These are phyloP conservation scores for Salpingus planirostris DNA, from an alignment of 2,888 invertebrate genomes.

Conservation along the genomic window DNA sequence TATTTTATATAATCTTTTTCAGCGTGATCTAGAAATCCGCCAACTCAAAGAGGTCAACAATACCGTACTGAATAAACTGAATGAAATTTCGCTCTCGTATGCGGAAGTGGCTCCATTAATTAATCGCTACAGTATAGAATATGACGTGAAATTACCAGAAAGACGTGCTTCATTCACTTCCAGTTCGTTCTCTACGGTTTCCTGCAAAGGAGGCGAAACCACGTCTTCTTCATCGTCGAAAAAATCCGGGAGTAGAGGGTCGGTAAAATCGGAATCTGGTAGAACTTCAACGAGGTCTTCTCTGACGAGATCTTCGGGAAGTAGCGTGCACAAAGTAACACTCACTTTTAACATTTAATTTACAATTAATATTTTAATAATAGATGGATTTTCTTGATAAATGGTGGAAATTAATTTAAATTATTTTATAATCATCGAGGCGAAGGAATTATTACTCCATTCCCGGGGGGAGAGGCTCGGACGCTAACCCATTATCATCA, in stretches of 20 bases:
- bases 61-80: slow-evolving; percentile 46
- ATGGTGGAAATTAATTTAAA: no score
- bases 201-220: no score
- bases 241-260: no score
- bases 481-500: no score
- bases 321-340: slow-evolving; percentile 14
- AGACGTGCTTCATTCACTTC: slow-evolving; percentile 14
- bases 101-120: slow-evolving; percentile 30
- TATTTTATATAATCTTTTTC: no score
- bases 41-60: slow-evolving; percentile 53
- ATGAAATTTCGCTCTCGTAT: slow-evolving; percentile 41
- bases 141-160: slow-evolving; percentile 28
- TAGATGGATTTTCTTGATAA: slow-evolving; percentile 1
- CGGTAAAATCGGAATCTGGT: slow-evolving; percentile 3
- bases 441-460: slow-evolving; percentile 31
- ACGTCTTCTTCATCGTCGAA: no score
- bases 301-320: no score
- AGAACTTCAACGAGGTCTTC: slow-evolving; percentile 5
- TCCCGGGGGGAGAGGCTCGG: slow-evolving; percentile 40
- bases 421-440: no score
- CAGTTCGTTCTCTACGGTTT: no score
- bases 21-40: slow-evolving; percentile 50
- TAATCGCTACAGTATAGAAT: slow-evolving; percentile 27
- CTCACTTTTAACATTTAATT: slow-evolving; percentile 13
- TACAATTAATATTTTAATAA: slow-evolving; percentile 4